Base-by-base conservation (phyloP, 1,140 invertebrate genomes). In the Pogonus chalceus region DNA sequence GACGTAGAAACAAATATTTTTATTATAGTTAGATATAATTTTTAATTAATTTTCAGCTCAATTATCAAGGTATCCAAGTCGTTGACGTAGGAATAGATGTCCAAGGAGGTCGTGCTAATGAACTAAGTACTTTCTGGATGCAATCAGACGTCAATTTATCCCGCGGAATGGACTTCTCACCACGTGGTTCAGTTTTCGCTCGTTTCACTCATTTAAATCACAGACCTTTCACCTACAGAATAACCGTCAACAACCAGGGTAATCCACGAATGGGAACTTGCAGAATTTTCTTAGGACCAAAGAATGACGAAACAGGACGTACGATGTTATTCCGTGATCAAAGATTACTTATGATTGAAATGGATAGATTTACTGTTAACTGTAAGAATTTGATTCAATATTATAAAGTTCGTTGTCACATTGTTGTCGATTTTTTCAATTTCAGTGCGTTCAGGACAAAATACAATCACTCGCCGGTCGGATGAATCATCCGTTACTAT, bases 191-290 rank as follows among this genome's bases (percentile, higher is more conserved):
- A 1, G 60, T 77, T 20, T 69, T 72, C 54, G 72, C 74, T n/a
- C 56, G 71, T n/a, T 69, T 82, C 60, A 81, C 76, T 0, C 83
- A 85, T 62, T 66, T 85, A 35, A 80, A 85, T 64, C 79, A 85
- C 58, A 72, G 75, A 14, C 74, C 75, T 0, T 86, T 81, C 66
- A 68, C 67, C 22, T 84, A 83, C 58, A 72, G 61, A 1, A 74
- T 74, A 51, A 67, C 67, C 20, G 72, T 73, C 16, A 70, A 66
- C 18, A 78, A 78, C 58, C 18, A 31, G 23, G 37, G 47, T 0
- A 0, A 61, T 68, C 61, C 68, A n/a, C 60, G 72, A 51, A 61
- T 65, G 0, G 79, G 76, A 3, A 81, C 79, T 9, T 78, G 79
- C 14, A 70, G 80, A 10, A 78, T 82, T 21, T 82, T 81, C 65